A percentile compares a stretch with the other conserved stretches of the same genome.
These are phyloP conservation scores for Neoniphon sammara DNA, from an alignment of 2,797 vertebrate species.

Conservation along the genomic window DNA sequence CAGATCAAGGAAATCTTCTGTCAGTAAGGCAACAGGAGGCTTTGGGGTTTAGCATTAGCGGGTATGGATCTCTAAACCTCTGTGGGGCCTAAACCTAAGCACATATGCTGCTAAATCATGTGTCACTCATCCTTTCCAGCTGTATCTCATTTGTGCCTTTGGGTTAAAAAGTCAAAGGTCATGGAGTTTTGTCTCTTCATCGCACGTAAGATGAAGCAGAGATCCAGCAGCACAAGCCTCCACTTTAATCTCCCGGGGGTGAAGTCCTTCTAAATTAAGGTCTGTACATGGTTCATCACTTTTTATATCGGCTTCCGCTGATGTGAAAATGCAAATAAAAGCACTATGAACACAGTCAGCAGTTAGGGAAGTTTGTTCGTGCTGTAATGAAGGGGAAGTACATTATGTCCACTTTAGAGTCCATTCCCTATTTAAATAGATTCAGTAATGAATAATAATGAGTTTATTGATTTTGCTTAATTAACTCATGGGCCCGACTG, in stretches of 20 bases:
- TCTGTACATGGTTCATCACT: slow-evolving; percentile 30
- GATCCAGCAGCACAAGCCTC: slow-evolving; percentile 12
- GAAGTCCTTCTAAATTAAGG: slow-evolving; percentile 42
- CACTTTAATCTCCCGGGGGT: slow-evolving; percentile 45
- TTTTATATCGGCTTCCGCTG: slow-evolving; percentile 25
- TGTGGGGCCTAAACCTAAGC: slow-evolving; percentile 44
- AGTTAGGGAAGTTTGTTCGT: slow-evolving; percentile 26
- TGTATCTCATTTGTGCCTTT: slow-evolving; percentile 67
- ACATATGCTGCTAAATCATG: slow-evolving; percentile 41
- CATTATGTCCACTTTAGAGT: slow-evolving; percentile 30
- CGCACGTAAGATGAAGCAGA: slow-evolving; percentile 31
- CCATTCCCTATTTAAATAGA: slow-evolving; percentile 39
- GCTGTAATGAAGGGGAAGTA: slow-evolving; percentile 32
- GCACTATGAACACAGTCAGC: slow-evolving; percentile 25
- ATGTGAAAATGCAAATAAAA: slow-evolving; percentile 36
- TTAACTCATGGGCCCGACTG: slow-evolving; percentile 40
- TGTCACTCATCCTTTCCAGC: slow-evolving; percentile 43
- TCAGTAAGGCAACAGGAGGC: slow-evolving; percentile 14
- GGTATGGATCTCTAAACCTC: slow-evolving; percentile 42
- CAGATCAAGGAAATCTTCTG: slow-evolving; percentile 50
- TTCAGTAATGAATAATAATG: slow-evolving; percentile 40
- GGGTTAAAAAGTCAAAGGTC: slow-evolving; percentile 60
- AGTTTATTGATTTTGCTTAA: slow-evolving; percentile 52
- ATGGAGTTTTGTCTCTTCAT: slow-evolving; percentile 50
- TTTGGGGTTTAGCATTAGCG: slow-evolving; percentile 51